A percentile compares a stretch with the other conserved stretches of the same genome.
phyloP scores from a whole-genome alignment of 2,797 vertebrate genomes.

The Aselliscus stoliczkanus region DNA sequence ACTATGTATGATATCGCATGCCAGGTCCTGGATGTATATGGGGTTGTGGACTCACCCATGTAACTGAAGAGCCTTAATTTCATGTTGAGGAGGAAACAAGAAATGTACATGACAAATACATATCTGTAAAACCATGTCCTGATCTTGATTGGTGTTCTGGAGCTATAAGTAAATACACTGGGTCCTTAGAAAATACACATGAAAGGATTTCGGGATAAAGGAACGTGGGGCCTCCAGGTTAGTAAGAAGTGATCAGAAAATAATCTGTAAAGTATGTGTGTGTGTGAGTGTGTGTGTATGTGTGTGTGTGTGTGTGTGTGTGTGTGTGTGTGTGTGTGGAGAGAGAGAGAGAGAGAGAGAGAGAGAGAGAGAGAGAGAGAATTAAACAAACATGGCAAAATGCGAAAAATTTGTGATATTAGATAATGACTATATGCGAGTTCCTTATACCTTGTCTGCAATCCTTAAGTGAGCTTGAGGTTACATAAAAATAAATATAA shows the following conservation, averaged over 20 bases:
- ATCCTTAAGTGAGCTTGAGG: background rate
- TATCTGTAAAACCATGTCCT: background rate
- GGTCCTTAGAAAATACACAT: background rate
- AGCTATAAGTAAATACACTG: background rate
- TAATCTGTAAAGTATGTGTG: background rate
- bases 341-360: background rate
- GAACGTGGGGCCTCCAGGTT: background rate
- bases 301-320: background rate
- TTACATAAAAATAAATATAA: background rate
- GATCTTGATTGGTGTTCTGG: background rate
- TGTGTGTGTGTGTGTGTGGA: background rate
- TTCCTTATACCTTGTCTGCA: background rate
- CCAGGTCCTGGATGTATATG: background rate
- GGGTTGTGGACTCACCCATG: background rate
- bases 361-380: background rate
- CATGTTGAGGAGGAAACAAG: background rate
- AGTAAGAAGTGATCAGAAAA: background rate
- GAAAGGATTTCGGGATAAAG: background rate
- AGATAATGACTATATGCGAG: background rate
- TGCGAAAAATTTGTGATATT: background rate
- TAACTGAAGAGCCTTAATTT: background rate
- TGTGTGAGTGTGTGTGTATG: background rate
- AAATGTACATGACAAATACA: background rate
- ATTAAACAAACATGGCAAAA: background rate
- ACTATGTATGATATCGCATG: background rate